Percentiles rank a stretch among this genome's conserved stretches.
Evolutionary conservation across 2,113 vertebrate species (phyloP).

Genomic region (Carollia perspicillata): DNA sequence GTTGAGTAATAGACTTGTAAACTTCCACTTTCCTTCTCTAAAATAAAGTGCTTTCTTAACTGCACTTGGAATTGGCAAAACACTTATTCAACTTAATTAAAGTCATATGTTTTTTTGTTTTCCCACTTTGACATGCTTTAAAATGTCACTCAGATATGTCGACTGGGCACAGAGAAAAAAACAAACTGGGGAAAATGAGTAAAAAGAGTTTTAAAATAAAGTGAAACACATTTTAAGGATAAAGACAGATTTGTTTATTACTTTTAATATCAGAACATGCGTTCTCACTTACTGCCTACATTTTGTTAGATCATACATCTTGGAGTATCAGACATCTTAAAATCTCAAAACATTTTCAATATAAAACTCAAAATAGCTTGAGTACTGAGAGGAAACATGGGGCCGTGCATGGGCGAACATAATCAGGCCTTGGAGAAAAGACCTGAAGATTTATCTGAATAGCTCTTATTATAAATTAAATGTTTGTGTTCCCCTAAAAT

Average conservation of each 20-base stretch:
- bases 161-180: slow-evolving; percentile 24
- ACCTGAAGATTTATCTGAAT: neutral
- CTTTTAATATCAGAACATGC: neutral
- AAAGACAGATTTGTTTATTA: neutral
- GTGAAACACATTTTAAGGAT: neutral
- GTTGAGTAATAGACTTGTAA: slow-evolving; percentile 34
- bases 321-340: neutral
- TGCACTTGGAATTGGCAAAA: slow-evolving; percentile 47
- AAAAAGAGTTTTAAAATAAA: neutral
- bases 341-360: neutral
- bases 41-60: slow-evolving; percentile 51
- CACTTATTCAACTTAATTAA: slow-evolving; percentile 49
- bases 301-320: neutral
- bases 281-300: neutral
- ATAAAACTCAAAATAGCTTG: neutral
- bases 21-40: slow-evolving; percentile 50
- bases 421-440: neutral
- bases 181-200: neutral
- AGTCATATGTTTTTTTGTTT: slow-evolving; percentile 51
- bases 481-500: neutral
- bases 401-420: neutral
- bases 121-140: slow-evolving; percentile 22
- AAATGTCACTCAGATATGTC: slow-evolving; percentile 59
- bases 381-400: neutral
- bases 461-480: neutral